A percentile compares a stretch with the other conserved stretches of the same genome.
phyloP scores from a whole-genome alignment of 2,888 invertebrate species.

The Hydraecia micacea region DNA sequence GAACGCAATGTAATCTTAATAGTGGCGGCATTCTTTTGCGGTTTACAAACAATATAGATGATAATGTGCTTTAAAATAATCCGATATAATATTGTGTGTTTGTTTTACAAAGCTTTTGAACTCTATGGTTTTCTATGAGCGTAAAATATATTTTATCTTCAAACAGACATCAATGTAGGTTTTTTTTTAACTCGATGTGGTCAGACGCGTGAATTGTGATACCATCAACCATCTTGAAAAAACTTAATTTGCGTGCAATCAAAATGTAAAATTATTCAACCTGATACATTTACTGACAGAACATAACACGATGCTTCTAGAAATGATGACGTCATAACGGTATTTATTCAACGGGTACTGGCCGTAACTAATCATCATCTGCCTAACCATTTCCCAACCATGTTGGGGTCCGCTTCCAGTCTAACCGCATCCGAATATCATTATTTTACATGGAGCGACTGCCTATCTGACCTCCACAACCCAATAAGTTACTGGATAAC shows the following conservation, averaged over 20 bases:
- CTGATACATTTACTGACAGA: slow-evolving; percentile 38
- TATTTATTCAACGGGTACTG: slow-evolving; percentile 21
- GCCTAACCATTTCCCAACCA: not conserved
- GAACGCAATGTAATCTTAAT: slow-evolving; percentile 48
- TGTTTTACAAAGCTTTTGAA: slow-evolving; percentile 26
- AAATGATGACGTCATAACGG: slow-evolving; percentile 49
- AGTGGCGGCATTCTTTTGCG: slow-evolving; percentile 52
- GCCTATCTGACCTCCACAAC: not conserved
- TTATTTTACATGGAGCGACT: not conserved
- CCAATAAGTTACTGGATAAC: not conserved
- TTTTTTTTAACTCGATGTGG: slow-evolving; percentile 35
- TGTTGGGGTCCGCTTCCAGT: not conserved
- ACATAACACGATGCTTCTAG: slow-evolving; percentile 26
- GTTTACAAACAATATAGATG: slow-evolving; percentile 45
- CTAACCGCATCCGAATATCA: not conserved
- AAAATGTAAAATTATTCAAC: slow-evolving; percentile 42
- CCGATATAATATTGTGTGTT: slow-evolving; percentile 32
- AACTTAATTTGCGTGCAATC: slow-evolving; percentile 32
- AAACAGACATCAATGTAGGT: slow-evolving; percentile 18
- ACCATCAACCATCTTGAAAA: slow-evolving; percentile 46
- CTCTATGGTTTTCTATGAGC: slow-evolving; percentile 22
- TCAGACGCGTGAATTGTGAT: slow-evolving; percentile 46
- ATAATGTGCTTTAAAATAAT: slow-evolving; percentile 43
- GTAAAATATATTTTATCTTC: slow-evolving; percentile 30
- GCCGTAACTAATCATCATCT: no score